Evolutionary conservation across 2,888 invertebrate genomes (phyloP).

Genomic region (Timema podura): DNA sequence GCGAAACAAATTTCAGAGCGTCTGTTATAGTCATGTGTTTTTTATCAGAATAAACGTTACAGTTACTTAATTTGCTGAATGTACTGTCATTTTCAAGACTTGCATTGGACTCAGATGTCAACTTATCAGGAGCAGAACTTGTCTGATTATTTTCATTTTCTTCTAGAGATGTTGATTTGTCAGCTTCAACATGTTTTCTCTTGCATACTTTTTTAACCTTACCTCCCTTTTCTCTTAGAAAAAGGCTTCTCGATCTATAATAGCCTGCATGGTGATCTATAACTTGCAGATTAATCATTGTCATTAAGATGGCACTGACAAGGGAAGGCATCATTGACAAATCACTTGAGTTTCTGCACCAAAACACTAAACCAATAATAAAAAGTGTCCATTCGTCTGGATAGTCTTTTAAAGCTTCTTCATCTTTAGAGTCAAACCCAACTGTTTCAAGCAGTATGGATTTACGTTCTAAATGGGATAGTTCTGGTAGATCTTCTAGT

Average conservation of each 20-base stretch:
- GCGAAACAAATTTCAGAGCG: slow-evolving; percentile 51
- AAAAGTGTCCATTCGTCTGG: slow-evolving; percentile 58
- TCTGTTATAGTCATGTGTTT: slow-evolving; percentile 34
- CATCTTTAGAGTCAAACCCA: slow-evolving; percentile 44
- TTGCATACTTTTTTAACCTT: slow-evolving; percentile 41
- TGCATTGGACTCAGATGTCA: slow-evolving; percentile 20
- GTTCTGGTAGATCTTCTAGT: slow-evolving; percentile 40
- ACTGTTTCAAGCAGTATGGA: slow-evolving; percentile 51
- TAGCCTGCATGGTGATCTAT: slow-evolving; percentile 57
- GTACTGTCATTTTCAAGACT: too few relatives aligned
- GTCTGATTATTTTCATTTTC: slow-evolving; percentile 1
- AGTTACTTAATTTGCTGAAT: too few relatives aligned
- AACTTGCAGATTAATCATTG: slow-evolving; percentile 54
- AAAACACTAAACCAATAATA: slow-evolving; percentile 56
- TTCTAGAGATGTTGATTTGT: not conserved
- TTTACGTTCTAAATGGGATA: slow-evolving; percentile 39
- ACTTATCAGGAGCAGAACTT: slow-evolving; percentile 20
- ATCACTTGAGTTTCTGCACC: slow-evolving; percentile 48
- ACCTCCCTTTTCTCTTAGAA: slow-evolving; percentile 48
- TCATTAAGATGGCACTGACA: slow-evolving; percentile 56
- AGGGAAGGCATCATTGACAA: slow-evolving; percentile 46
- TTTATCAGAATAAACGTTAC: too few relatives aligned
- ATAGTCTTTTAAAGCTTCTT: slow-evolving; percentile 45
- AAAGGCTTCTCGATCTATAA: slow-evolving; percentile 48
- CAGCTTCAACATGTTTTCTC: not conserved